A percentile compares a stretch with the other conserved stretches of the same genome.
These are phyloP conservation scores for Ptychoptera albimana DNA, from an alignment of 2,888 invertebrate genomes.

Conservation along the genomic window DNA sequence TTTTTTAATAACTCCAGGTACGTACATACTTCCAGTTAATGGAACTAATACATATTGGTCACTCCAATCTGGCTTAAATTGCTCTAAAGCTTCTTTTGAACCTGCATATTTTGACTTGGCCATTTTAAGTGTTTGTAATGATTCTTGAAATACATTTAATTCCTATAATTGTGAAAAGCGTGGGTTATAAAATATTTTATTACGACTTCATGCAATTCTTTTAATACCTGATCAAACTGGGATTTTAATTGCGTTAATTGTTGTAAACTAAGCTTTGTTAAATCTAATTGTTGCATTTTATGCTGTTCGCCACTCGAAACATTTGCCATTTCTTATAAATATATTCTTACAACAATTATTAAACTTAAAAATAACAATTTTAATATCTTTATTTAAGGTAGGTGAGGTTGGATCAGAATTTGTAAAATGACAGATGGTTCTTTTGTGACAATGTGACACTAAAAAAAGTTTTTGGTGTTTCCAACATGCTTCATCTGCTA, in stretches of 20 bases:
- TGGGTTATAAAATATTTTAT: not conserved
- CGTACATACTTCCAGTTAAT: slow-evolving; percentile 93
- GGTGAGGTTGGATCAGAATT: too few species aligned
- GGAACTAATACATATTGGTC: slow-evolving; percentile 84
- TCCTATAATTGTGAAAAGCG: slow-evolving; percentile 41
- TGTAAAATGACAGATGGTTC: too few species aligned
- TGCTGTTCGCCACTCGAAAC: slow-evolving; percentile 44
- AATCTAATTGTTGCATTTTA: slow-evolving; percentile 60
- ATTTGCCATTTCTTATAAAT: slow-evolving; percentile 9
- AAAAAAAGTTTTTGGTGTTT: too few species aligned
- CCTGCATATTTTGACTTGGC: slow-evolving; percentile 82
- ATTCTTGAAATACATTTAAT: slow-evolving; percentile 75
- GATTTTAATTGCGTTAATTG: slow-evolving; percentile 73
- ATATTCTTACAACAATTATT: not conserved
- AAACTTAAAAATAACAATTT: too few species aligned
- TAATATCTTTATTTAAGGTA: too few species aligned
- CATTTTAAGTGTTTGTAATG: slow-evolving; percentile 73
- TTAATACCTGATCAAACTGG: slow-evolving; percentile 65
- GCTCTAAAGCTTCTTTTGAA: slow-evolving; percentile 70
- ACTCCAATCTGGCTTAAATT: slow-evolving; percentile 56
- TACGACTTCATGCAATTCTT: not conserved
- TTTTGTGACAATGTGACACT: too few species aligned
- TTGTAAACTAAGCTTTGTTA: slow-evolving; percentile 61
- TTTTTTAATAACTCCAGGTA: slow-evolving; percentile 75
- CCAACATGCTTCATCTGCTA: too few species aligned